phyloP scores from a whole-genome alignment of 1,140 invertebrate species.

The Drosophila pectinifera region DNA sequence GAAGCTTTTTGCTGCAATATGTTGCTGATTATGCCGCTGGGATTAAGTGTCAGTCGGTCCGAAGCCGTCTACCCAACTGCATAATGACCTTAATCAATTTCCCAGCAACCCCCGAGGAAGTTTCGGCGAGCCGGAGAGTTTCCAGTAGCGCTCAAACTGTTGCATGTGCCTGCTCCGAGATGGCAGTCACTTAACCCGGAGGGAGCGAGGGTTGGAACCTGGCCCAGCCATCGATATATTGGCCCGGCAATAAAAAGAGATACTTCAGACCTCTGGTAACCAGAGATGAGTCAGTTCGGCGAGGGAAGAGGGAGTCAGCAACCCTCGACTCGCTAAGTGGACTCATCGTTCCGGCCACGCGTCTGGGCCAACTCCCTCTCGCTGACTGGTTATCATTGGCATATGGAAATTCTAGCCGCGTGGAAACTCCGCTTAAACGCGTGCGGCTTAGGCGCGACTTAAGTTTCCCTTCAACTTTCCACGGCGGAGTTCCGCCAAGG shows the following conservation, averaged over 20 bases:
- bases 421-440: slow-evolving; percentile 41
- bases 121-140: neutral
- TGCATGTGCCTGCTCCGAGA: slow-evolving; percentile 46
- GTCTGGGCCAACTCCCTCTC: slow-evolving; percentile 8
- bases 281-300: slow-evolving; percentile 48
- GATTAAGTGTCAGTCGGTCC: slow-evolving; percentile 75
- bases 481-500: slow-evolving; percentile 2
- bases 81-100: slow-evolving; percentile 84
- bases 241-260: slow-evolving; percentile 66
- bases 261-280: slow-evolving; percentile 57
- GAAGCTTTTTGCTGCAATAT: slow-evolving; percentile 80
- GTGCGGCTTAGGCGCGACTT: slow-evolving; percentile 69
- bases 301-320: slow-evolving; percentile 7
- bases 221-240: slow-evolving; percentile 53
- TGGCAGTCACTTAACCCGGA: slow-evolving; percentile 34
- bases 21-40: slow-evolving; percentile 83
- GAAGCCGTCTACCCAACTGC: slow-evolving; percentile 59
- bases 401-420: slow-evolving; percentile 57
- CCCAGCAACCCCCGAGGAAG: slow-evolving; percentile 48
- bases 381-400: slow-evolving; percentile 33
- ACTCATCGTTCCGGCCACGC: slow-evolving; percentile 44
- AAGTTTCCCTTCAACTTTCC: slow-evolving; percentile 53
- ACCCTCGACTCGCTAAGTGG: slow-evolving; percentile 53
- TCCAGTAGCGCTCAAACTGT: slow-evolving; percentile 60
- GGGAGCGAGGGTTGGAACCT: slow-evolving; percentile 10